Evolutionary conservation across 2,888 invertebrate species (phyloP).

Genomic region (Lasioglossum figueresi): DNA sequence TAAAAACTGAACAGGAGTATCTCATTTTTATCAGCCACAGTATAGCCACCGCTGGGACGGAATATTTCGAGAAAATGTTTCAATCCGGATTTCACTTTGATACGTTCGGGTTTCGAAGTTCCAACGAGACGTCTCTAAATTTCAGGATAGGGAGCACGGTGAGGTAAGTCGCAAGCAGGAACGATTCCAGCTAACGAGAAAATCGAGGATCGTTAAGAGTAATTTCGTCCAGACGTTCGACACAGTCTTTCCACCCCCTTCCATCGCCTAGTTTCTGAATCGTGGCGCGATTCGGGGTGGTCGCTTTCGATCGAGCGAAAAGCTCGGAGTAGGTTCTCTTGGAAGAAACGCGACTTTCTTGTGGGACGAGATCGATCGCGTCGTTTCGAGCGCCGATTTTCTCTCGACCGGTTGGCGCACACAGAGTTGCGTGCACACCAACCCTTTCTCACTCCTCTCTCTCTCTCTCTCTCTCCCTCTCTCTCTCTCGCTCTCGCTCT

Average conservation of each 20-base stretch:
- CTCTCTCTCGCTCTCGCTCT: too few species aligned
- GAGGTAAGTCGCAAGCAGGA: slow-evolving; percentile 65
- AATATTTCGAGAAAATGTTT: background rate
- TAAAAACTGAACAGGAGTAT: background rate
- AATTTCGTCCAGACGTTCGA: slow-evolving; percentile 75
- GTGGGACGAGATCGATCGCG: slow-evolving; percentile 1
- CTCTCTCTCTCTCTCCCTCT: too few species aligned
- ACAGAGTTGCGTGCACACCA: background rate
- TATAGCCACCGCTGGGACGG: background rate
- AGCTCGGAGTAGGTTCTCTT: background rate
- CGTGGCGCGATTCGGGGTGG: background rate
- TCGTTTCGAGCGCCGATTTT: slow-evolving; percentile 1
- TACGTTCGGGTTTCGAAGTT: background rate
- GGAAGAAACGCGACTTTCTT: background rate
- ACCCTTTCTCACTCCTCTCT: background rate
- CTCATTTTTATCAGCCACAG: too few species aligned
- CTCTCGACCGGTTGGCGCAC: background rate
- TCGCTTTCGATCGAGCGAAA: background rate
- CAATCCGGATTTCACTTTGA: background rate
- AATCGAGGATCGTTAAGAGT: slow-evolving; percentile 80
- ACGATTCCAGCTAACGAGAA: slow-evolving; percentile 78
- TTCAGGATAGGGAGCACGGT: slow-evolving; percentile 15
- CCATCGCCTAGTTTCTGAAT: background rate
- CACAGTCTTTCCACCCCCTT: slow-evolving; percentile 59
- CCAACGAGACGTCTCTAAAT: background rate